These are phyloP conservation scores for Pinctada fucata DNA, from an alignment of 2,888 invertebrate genomes.

Conservation along the genomic window DNA sequence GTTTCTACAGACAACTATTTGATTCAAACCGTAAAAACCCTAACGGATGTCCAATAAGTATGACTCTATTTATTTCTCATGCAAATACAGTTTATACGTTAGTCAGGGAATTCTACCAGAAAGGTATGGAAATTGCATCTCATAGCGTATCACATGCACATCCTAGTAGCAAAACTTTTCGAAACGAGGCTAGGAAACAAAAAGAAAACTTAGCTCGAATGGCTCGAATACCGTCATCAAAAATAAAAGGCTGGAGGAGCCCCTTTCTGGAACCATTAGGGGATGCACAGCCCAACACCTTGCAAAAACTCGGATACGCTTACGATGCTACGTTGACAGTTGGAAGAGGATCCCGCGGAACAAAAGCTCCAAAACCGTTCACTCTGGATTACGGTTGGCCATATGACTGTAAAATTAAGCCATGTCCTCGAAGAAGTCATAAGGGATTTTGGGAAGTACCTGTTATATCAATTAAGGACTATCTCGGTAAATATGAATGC, in stretches of 20 bases:
- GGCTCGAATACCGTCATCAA: conserved; percentile 74
- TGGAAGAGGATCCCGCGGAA: conserved; percentile 38
- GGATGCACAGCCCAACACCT: conserved; percentile 54
- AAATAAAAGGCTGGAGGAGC: conserved; percentile 66
- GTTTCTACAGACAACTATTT: conserved; percentile 55
- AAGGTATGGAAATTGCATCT: conserved; percentile 66
- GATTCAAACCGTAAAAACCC: conserved; percentile 79
- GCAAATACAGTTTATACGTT: conserved; percentile 99
- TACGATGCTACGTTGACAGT: conserved; percentile 70
- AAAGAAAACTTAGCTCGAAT: conserved; percentile 70
- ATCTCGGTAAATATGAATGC: conserved; percentile 64
- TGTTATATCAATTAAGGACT: conserved; percentile 77
- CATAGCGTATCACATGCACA: conserved; percentile 67
- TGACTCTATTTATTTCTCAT: conserved; percentile 98
- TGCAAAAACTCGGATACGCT: conserved; percentile 56
- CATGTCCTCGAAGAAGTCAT: conserved; percentile 63
- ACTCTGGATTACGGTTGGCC: conserved; percentile 85
- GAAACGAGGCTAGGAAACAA: conserved; percentile 60
- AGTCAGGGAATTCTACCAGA: conserved; percentile 71
- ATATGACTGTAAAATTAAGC: conserved; percentile 68
- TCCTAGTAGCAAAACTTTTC: conserved; percentile 51
- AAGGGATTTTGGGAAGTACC: conserved; percentile 84
- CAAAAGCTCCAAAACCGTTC: conserved; percentile 82
- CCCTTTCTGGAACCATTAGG: conserved; percentile 69
- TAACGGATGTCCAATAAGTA: conserved; percentile 86